Base-by-base conservation (phyloP, 2,888 invertebrate species). In the Hirtodrosophila trivittata region DNA sequence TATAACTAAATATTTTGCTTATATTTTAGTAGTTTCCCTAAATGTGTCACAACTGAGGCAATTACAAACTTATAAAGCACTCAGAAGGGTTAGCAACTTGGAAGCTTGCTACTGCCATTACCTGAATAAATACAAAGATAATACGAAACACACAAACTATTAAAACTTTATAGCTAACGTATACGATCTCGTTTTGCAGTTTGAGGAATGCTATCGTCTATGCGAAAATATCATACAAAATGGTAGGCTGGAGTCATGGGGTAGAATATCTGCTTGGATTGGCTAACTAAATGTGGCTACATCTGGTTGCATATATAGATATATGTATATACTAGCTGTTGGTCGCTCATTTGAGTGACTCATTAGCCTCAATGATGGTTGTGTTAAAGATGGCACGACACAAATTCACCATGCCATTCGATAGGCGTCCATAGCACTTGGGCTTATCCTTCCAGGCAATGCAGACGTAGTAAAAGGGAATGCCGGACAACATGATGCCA, bases 381-480 rank as follows among this genome's bases (percentile, higher is more conserved):
- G 94, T 93, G 52, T 93, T 92, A 83, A 94, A 93, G 25, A 94
- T 81, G 75, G 93, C 92, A 84, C 94, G 94, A 60, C 94, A 91
- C 77, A 93, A 92, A 77, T 92, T 91, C 12, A 94, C 91, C 43
- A 93, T 75, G 51, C 89, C 90, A 21, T 90, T 90, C 0, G 93
- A 93, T 47, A 92, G 80, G 0, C 87, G 89, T 46, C 93, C 91
- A 80, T 93, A 94, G 35, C 89, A 86, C 50, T 90, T 88, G 0
- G 94, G 93, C 85, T 94, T 94, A 32, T 91, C 91, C 71, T 93
- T 91, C 93, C 94, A 94, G 85, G 93, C 93, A 10, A 95, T 93
- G 78, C 94, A 94, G 0, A 95, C 75, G 78, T 95, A 94, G 90
- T 97, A 97, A 6, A 97, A 94, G 5, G 97, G 97, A 66, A 97